Percentiles rank a stretch among this genome's conserved stretches.
phyloP scores from a whole-genome alignment of 2,888 invertebrate genomes.

The Eumacrocentrus americanus region DNA sequence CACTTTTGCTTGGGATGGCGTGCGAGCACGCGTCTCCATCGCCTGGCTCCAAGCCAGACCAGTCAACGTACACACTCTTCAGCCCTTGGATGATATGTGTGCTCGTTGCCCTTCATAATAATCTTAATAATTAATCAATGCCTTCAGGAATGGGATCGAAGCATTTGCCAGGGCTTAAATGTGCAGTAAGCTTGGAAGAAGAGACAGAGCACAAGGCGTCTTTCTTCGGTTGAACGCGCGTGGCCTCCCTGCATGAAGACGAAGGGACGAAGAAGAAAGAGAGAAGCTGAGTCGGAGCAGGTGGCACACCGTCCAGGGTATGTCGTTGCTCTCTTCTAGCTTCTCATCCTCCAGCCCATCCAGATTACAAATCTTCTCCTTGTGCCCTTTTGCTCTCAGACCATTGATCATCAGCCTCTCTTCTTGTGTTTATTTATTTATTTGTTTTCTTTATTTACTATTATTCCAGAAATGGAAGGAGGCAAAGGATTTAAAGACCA shows the following conservation, averaged over 20 bases:
- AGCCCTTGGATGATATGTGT: no score
- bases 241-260: not conserved
- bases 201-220: conserved; percentile 4
- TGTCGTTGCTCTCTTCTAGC: not conserved
- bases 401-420: not conserved
- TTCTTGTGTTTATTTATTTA: not conserved
- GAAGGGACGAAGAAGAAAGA: not conserved
- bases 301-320: conserved; percentile 9
- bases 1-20: conserved; percentile 13
- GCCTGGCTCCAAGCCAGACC: not conserved
- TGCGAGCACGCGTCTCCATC: conserved; percentile 12
- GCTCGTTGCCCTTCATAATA: not conserved
- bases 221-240: conserved; percentile 4
- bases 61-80: not conserved
- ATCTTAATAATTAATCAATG: conserved; percentile 5
- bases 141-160: not conserved
- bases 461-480: not conserved
- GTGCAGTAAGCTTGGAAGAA: not conserved
- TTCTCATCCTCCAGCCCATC: not conserved
- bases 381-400: not conserved
- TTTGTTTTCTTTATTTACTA: not conserved
- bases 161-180: not conserved
- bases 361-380: conserved; percentile 11
- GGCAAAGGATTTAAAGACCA: not conserved
- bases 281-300: conserved; percentile 5